Evolutionary conservation across 2,888 invertebrate genomes (phyloP), one percentile per base, ranked within the genome.

Genomic region (Darwinula stevensoni): DNA sequence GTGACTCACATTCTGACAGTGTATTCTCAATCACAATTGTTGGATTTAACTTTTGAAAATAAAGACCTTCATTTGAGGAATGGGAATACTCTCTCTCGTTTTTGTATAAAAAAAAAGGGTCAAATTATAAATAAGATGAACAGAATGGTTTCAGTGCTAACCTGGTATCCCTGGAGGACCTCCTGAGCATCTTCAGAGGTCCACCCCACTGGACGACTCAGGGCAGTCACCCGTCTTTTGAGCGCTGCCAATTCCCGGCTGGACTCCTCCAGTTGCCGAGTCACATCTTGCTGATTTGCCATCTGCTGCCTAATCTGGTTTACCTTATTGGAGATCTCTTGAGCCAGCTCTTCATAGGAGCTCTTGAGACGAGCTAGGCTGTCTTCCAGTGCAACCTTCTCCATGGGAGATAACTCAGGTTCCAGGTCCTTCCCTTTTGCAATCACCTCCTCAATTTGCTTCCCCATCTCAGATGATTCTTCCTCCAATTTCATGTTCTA

Each of bases 171-270:
- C 17, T 44, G 40, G 3, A 53, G 57, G 40, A 78, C 60, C n/a
- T 68, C 65, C 47, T 78, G 71, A 0, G 84, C 82, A 48, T 86
- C 86, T 45, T 82, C 75, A 2, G 74, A 70, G 44, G 69, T 68
- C 33, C 68, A 69, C 9, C 86, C 84, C 22, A 84, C 66, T 0
- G 84, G 82, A 49, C 70, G 71, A 44, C 71, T 74, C 2, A 84
- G 53, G 35, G 71, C 68, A 39, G 74, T 69, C 12, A 86, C 51
- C 46, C 78, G 71, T 35, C 67, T 66, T 47, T 82, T 75, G n/a
- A 82, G 66, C 41, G 65, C 64, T 33, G 66, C 65, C 46, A 80
- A 62, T 50, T 75, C 74, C 44, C 70, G 65, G 26, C 70, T 60
- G 36, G 72, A 71, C 44, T 75, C 74, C 16, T 72, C 66, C 14